Conservation (phyloP, 2,797 vertebrate genomes). For the Sebastes itinus region DNA sequence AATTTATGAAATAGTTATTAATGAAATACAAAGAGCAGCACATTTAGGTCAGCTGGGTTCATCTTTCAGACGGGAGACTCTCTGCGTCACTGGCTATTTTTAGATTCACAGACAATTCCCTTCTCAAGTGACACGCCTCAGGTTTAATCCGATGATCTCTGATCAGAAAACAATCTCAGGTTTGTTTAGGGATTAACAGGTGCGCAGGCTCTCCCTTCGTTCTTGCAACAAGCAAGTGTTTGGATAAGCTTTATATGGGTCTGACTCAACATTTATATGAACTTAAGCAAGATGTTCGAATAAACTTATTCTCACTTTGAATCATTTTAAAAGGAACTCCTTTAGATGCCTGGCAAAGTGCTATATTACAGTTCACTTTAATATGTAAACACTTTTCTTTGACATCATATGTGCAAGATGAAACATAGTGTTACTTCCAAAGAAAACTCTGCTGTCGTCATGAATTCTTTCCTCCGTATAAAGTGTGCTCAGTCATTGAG, state of each 20-base stretch:
- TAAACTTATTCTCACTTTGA: background rate
- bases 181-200: background rate
- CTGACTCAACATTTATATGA: background rate
- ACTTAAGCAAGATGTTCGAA: background rate
- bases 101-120: constrained; percentile 10
- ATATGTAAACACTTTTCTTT: background rate
- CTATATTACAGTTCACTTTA: background rate
- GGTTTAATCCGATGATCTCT: background rate
- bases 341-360: background rate
- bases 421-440: background rate
- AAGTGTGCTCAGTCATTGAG: background rate
- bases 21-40: background rate
- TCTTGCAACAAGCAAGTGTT: background rate
- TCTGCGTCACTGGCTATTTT: constrained; percentile 11
- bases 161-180: background rate
- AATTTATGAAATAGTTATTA: background rate
- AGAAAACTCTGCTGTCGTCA: background rate
- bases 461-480: background rate
- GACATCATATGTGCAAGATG: background rate
- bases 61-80: background rate
- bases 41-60: background rate
- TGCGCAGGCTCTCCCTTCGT: background rate
- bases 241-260: background rate
- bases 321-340: background rate
- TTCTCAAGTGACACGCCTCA: background rate